Percentiles rank a stretch among this genome's conserved stretches.
Conservation (phyloP, 2,113 vertebrate genomes). For the Caranx ignobilis region DNA sequence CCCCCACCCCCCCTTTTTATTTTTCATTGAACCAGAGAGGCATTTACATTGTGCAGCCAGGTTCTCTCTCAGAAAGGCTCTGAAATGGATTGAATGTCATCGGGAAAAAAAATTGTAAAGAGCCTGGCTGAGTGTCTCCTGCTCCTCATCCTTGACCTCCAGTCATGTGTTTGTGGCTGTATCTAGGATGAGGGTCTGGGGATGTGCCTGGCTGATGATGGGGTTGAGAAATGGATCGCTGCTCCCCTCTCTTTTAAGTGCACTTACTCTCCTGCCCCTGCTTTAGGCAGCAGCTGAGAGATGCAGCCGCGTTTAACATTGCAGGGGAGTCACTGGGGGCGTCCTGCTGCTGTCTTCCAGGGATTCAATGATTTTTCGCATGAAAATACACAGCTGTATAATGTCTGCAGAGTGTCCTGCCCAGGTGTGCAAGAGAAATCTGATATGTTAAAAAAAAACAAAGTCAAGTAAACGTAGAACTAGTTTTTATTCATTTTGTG, state of each 20-base stretch:
- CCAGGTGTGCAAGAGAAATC: slow-evolving; percentile 54
- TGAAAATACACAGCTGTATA: slow-evolving; percentile 64
- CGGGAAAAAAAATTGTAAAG: slow-evolving; percentile 19
- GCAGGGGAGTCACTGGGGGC: slow-evolving; percentile 44
- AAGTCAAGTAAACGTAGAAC: not conserved
- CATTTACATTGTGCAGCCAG: slow-evolving; percentile 44
- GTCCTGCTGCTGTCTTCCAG: slow-evolving; percentile 58
- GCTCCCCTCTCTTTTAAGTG: slow-evolving; percentile 76
- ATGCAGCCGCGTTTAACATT: slow-evolving; percentile 61
- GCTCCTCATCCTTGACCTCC: slow-evolving; percentile 60
- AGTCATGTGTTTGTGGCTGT: slow-evolving; percentile 45
- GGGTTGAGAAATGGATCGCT: slow-evolving; percentile 68
- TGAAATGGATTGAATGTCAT: slow-evolving; percentile 46
- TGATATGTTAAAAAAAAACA: not conserved
- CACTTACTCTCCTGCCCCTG: slow-evolving; percentile 73
- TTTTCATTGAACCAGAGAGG: slow-evolving; percentile 61
- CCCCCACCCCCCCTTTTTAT: slow-evolving; percentile 38
- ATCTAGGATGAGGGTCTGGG: slow-evolving; percentile 53
- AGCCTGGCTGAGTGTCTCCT: slow-evolving; percentile 35
- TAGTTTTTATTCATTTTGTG: not conserved
- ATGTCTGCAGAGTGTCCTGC: slow-evolving; percentile 22
- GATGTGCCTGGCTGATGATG: slow-evolving; percentile 65
- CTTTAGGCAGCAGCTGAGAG: slow-evolving; percentile 70
- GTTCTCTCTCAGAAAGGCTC: slow-evolving; percentile 15
- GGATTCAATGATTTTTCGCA: slow-evolving; percentile 44